phyloP scores from a whole-genome alignment of 2,113 vertebrate genomes.

The Charadrius vociferus region DNA sequence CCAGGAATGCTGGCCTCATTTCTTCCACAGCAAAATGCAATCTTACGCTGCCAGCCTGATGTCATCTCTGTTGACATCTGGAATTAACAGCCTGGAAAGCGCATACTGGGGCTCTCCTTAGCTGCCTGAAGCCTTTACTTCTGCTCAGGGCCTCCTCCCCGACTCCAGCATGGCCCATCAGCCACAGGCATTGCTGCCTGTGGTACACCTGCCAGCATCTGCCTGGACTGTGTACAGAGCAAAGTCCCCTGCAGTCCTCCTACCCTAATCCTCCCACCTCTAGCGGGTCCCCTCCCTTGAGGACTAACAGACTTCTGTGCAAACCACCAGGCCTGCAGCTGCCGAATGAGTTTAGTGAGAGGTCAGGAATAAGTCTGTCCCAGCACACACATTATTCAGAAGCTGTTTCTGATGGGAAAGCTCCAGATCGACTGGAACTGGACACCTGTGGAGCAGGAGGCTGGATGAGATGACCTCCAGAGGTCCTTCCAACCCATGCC shows the following conservation, averaged over 20 bases:
- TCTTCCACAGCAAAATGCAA: slow-evolving; percentile 7
- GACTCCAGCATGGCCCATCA: fast-evolving
- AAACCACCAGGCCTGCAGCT: background rate
- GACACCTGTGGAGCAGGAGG: background rate
- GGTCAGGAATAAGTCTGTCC: background rate
- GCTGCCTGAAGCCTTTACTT: background rate
- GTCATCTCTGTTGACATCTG: slow-evolving; percentile 1
- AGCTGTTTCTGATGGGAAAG: background rate
- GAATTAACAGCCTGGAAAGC: background rate
- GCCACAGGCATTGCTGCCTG: fast-evolving
- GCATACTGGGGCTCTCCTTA: background rate
- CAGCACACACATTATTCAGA: fast-evolving
- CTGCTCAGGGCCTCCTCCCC: background rate
- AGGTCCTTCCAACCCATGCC: background rate
- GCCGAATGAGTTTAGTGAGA: fast-evolving
- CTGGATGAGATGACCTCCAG: background rate
- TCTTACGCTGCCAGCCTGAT: background rate
- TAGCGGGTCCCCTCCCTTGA: background rate
- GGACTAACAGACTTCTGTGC: background rate
- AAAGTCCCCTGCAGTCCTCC: background rate
- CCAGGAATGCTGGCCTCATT: slow-evolving; percentile 12
- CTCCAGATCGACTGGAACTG: background rate
- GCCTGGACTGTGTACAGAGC: background rate
- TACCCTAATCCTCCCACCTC: background rate
- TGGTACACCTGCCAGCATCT: background rate